phyloP scores from a whole-genome alignment of 2,113 vertebrate genomes.

The human region GRCh38 chr7:93337001-93337500 shows the following conservation, averaged over 20 bases:
- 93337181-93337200: not conserved
- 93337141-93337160: not conserved
- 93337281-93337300: not conserved
- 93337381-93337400: not conserved
- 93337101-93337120: not conserved
- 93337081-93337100: conserved; percentile 8
- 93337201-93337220: not conserved
- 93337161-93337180: conserved; percentile 29
- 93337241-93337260: not conserved
- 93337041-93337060: not conserved
- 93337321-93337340: not conserved
- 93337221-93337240: not conserved
- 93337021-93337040: not conserved
- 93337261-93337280: not conserved
- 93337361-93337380: not conserved
- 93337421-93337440: not conserved
- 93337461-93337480: not conserved
- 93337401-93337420: not conserved
- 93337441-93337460: not conserved
- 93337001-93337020: not conserved
- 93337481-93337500: not conserved
- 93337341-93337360: not conserved
- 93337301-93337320: not conserved
- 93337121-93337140: conserved; percentile 34
- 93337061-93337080: not conserved